Evolutionary conservation across 2,888 invertebrate genomes (phyloP).

Genomic region (Chironomus tentans): DNA sequence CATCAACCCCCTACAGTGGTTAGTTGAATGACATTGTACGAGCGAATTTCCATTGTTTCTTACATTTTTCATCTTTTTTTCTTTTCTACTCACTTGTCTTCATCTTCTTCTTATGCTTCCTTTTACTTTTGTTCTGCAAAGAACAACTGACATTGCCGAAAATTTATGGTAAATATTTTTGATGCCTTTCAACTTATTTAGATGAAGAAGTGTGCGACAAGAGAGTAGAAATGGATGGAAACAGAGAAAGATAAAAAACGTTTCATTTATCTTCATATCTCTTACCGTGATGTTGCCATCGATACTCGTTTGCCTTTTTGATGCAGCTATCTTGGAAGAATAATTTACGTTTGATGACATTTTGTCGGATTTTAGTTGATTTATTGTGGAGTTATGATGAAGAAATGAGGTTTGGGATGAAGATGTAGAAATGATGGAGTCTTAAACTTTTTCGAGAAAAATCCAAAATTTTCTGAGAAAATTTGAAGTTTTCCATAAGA

Average conservation of each 20-base stretch:
- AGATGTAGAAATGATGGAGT: too few relatives aligned
- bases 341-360: too few relatives aligned
- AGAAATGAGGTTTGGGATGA: too few relatives aligned
- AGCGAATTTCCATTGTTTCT: neutral
- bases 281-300: neutral
- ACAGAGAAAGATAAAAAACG: neutral
- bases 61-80: neutral
- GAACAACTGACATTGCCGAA: neutral
- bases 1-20: neutral
- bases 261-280: neutral
- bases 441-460: too few relatives aligned
- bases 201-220: neutral
- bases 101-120: neutral
- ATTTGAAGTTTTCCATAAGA: too few relatives aligned
- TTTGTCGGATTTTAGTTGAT: too few relatives aligned
- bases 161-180: conserved; percentile 8
- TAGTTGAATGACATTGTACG: neutral
- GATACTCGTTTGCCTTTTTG: neutral
- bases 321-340: neutral
- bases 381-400: too few relatives aligned
- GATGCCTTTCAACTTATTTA: neutral
- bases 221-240: neutral
- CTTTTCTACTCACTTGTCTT: neutral
- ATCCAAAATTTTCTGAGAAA: too few relatives aligned
- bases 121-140: neutral